Base-by-base conservation (phyloP, 2,797 vertebrate genomes). In the Zalophus californianus region DNA sequence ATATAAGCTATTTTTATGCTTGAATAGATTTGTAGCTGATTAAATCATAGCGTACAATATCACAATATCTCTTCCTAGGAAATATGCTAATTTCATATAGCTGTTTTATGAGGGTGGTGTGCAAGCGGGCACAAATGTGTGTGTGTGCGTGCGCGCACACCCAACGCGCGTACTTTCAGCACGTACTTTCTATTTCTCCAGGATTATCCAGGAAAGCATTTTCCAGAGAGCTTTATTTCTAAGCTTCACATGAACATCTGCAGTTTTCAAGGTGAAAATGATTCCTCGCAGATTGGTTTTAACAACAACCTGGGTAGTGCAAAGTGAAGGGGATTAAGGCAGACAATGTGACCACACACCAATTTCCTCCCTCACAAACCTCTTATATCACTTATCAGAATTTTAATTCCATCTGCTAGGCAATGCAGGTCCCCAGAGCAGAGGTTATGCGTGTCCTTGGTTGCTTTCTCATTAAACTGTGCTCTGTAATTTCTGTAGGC, bases 361-460 rank as follows among this genome's bases (percentile, higher is more conserved):
- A 95, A 90, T 96, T 97, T 97, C 86, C 86, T 97, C n/a, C 90
- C 60, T 93, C 87, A 70, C 38, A 86, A 62, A 82, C 32, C 38
- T 79, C 97, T 90, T 85, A 73, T 91, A 90, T 96, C 85, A 97
- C 77, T 96, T 96, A 96, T 84, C 88, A 95, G 91, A 93, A 96
- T 97, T 97, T 97, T 97, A 96, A 98, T 98, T 97, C 86, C 75
- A 87, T 82, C 88, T 91, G 79, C 91, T 91, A 90, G 97, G 86
- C 89, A 96, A 92, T 54, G 18, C 52, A 73, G 32, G 73, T 41
- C 82, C 85, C 50, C 35, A 41, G 58, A 86, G 50, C 91, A 93
- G 85, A 96, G 90, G 86, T 89, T 72, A 52, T 16, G 12, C 52
- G 13, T 6, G 9, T 41, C 29, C 10, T 78, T n/a, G 32, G 56